These are phyloP conservation scores for Grus americana DNA, from an alignment of 2,113 vertebrate species.

Conservation along the genomic window DNA sequence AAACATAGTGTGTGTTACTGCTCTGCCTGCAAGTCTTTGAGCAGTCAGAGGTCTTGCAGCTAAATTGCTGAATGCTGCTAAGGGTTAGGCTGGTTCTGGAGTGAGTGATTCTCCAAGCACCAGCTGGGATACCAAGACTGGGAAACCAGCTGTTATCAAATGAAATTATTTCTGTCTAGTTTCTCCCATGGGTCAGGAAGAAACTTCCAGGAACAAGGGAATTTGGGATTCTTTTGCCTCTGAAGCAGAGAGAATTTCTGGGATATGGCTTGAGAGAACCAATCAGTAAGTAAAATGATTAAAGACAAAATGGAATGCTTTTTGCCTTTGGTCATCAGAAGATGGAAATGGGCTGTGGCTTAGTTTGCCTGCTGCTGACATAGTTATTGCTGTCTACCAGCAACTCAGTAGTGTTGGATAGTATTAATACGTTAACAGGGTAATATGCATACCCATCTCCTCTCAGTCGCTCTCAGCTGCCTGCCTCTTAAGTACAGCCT, in stretches of 20 bases:
- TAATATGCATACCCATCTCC: fast-evolving
- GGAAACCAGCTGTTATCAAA: neutral
- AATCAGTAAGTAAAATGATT: neutral
- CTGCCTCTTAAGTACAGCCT: neutral
- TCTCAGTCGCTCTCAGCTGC: neutral
- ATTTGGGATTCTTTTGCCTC: neutral
- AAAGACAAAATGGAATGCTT: neutral
- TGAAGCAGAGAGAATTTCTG: neutral
- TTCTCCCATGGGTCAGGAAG: neutral
- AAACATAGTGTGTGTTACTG: neutral
- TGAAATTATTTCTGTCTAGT: neutral
- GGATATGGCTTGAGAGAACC: neutral
- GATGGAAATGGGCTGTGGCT: neutral
- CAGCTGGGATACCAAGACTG: neutral
- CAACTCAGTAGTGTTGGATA: neutral
- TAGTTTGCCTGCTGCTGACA: neutral
- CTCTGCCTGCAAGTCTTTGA: neutral
- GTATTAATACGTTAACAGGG: neutral
- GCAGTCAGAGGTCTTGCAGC: neutral
- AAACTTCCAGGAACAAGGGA: neutral
- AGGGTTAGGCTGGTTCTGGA: neutral
- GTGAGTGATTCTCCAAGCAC: neutral
- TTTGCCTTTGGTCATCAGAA: neutral
- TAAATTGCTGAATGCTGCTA: neutral
- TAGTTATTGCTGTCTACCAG: neutral